phyloP scores from a whole-genome alignment of 2,888 invertebrate genomes.

The Lasioglossum lativentre region DNA sequence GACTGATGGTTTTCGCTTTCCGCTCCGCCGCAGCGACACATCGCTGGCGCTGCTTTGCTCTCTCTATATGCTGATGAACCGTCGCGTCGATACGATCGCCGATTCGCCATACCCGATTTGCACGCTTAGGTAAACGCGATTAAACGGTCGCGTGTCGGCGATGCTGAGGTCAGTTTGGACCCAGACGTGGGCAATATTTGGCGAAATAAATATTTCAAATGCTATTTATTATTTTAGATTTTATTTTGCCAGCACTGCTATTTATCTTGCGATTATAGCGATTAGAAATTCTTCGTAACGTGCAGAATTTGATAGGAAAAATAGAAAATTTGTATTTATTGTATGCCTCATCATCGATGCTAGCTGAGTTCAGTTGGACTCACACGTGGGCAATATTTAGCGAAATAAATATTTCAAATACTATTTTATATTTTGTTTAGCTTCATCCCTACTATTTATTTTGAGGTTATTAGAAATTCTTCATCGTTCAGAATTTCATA shows the following conservation, averaged over 20 bases:
- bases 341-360: no score
- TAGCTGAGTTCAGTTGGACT: neutral
- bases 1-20: constrained; percentile 81
- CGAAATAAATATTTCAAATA: neutral
- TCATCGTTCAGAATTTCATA: no score
- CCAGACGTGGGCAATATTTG: neutral
- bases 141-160: constrained; percentile 21
- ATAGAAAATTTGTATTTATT: no score
- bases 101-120: constrained; percentile 18
- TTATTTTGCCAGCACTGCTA: no score
- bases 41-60: constrained; percentile 22
- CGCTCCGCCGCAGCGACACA: constrained; percentile 66
- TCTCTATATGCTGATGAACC: constrained; percentile 79
- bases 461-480: no score
- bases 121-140: constrained; percentile 33
- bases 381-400: neutral
- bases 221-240: neutral
- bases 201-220: neutral
- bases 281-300: no score
- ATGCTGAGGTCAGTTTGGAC: neutral
- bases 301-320: no score
- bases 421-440: neutral
- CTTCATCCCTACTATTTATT: no score
- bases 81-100: constrained; percentile 56
- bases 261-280: no score